phyloP scores from a whole-genome alignment of 2,888 invertebrate genomes.

The Platycnemis pennipes region DNA sequence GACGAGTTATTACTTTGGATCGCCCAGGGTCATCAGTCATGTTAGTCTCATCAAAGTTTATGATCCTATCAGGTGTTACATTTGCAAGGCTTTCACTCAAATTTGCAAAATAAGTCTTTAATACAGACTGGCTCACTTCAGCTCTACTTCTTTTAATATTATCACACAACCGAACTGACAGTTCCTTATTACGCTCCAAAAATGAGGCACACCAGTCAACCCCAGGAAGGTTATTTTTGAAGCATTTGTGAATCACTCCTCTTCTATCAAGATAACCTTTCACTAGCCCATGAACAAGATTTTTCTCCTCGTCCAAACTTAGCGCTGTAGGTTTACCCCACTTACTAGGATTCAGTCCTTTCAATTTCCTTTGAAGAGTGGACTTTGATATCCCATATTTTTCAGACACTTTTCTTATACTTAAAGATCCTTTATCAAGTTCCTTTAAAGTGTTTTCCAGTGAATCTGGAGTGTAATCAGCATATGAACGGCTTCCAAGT shows the following conservation, averaged over 20 bases:
- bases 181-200: background rate
- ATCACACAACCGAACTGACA: background rate
- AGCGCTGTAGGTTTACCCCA: too few relatives aligned
- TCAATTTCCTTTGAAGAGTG: too few relatives aligned
- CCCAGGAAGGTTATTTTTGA: background rate
- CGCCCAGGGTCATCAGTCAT: constrained; percentile 19
- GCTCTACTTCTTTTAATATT: constrained; percentile 18
- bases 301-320: too few relatives aligned
- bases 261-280: background rate
- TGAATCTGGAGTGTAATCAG: too few relatives aligned
- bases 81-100: background rate
- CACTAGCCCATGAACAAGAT: too few relatives aligned
- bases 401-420: too few relatives aligned
- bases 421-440: too few relatives aligned
- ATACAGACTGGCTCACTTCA: background rate
- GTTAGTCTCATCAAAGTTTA: constrained; percentile 8
- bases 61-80: background rate
- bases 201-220: background rate
- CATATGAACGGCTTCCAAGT: too few relatives aligned
- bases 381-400: too few relatives aligned
- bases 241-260: background rate
- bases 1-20: background rate
- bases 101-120: background rate
- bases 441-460: too few relatives aligned
- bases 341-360: too few relatives aligned